phyloP scores from a whole-genome alignment of 2,888 invertebrate species.

The Platycnemis pennipes region DNA sequence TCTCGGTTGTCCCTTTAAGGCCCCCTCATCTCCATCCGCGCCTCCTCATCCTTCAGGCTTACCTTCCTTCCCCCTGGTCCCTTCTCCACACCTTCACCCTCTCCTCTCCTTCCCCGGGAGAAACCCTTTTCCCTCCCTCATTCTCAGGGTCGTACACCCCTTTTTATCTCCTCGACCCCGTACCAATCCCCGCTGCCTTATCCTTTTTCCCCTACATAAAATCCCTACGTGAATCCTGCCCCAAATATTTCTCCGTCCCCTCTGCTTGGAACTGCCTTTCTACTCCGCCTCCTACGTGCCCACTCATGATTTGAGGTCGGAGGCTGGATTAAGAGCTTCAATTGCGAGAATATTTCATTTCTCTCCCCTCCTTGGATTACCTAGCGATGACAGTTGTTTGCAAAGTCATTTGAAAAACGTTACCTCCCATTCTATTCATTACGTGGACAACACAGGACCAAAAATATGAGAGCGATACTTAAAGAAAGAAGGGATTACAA shows the following conservation, averaged over 20 bases:
- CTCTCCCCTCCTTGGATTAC: too few relatives aligned
- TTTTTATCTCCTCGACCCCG: neutral
- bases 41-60: neutral
- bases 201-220: neutral
- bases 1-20: neutral
- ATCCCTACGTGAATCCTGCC: neutral
- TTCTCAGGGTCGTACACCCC: neutral
- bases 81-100: neutral
- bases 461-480: too few relatives aligned
- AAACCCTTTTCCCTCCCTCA: neutral
- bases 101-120: neutral
- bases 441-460: too few relatives aligned
- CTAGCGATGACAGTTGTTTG: too few relatives aligned
- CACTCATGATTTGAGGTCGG: too few relatives aligned
- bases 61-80: too few relatives aligned
- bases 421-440: too few relatives aligned
- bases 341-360: too few relatives aligned
- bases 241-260: neutral
- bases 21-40: neutral
- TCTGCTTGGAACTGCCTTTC: neutral
- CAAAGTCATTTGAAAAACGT: too few relatives aligned
- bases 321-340: too few relatives aligned
- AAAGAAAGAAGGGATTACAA: too few relatives aligned
- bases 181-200: neutral
- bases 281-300: neutral